Evolutionary conservation across 2,113 vertebrate genomes (phyloP), one percentile per base, ranked within the genome.

Genomic region (Chinchilla lanigera): DNA sequence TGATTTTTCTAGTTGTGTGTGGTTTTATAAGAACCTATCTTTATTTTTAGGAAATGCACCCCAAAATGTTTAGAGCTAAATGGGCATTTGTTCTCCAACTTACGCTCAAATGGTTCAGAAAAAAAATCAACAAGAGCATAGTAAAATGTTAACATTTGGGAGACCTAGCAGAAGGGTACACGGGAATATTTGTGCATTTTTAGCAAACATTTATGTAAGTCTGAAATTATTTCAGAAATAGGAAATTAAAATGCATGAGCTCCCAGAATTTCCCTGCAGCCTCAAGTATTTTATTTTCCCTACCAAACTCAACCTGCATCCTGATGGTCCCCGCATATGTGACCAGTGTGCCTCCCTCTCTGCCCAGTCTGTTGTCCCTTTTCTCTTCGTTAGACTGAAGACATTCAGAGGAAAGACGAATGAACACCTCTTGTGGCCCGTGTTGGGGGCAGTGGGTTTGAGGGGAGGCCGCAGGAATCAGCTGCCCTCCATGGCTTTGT

Each of bases 171-270:
- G 63, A 81, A 93, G 63, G 63, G 26, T 41, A 35, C 56, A 78
- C 0, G 80, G 77, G 90, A 69, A 63, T 86, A 81, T 88, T 88
- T 82, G 82, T 44, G 75, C 61, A 69, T 12, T 93, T 90, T 93
- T 63, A 93, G 90, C 80, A 96, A 90, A 75, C 47, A 83, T 78
- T 95, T 97, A 69, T 47, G 2, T 65, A 85, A 85, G 50, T 71
- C 81, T 87, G 81, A 96, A 92, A 85, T 94, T 90, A 86, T 94
- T 96, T 95, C 22, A 88, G 78, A 96, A 89, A 82, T 47, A 81
- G 77, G n/a, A 86, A 73, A 38, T 91, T 93, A 96, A 94, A 95
- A 93, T 78, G 71, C 73, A 56, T 6, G n/a, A 95, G 67, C 6
- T 84, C 71, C 35, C 35, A 84, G 67, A 87, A 85, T 86, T 90